These are phyloP conservation scores for Lepilemur ruficaudatus DNA, from an alignment of 2,797 vertebrate genomes.

Conservation along the genomic window DNA sequence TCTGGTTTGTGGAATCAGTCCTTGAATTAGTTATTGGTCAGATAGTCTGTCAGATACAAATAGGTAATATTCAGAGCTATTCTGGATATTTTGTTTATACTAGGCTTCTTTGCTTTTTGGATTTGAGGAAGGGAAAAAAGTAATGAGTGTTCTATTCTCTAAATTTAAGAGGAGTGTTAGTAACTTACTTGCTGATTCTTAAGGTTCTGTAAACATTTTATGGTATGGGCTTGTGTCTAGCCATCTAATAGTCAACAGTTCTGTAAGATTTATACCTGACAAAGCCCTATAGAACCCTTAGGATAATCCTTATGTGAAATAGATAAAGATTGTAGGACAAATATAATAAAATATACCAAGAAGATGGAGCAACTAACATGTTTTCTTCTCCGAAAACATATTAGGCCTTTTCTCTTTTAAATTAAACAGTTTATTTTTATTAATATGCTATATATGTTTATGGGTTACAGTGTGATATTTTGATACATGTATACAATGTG, in stretches of 20 bases:
- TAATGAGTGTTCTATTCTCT: not conserved
- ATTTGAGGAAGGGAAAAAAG: not conserved
- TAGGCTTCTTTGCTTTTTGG: not conserved
- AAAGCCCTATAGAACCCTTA: not conserved
- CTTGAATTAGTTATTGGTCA: not conserved
- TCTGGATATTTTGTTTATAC: not conserved
- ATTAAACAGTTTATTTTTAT: not conserved
- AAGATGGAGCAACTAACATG: not conserved
- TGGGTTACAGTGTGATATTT: not conserved
- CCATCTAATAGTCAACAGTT: not conserved
- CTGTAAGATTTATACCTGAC: not conserved
- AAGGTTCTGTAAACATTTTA: not conserved
- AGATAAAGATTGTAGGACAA: not conserved
- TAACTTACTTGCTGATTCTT: not conserved
- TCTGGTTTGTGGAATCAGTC: not conserved
- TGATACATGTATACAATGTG: not conserved
- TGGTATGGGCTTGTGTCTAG: not conserved
- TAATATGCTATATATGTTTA: not conserved
- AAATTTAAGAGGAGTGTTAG: not conserved
- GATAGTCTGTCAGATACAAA: not conserved
- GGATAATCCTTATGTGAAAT: not conserved
- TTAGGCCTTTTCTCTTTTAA: not conserved
- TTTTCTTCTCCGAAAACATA: not conserved
- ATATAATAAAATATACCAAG: not conserved
- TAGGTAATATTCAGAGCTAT: not conserved